Conservation (phyloP, 2,888 invertebrate genomes). For the Chydorus sphaericus region DNA sequence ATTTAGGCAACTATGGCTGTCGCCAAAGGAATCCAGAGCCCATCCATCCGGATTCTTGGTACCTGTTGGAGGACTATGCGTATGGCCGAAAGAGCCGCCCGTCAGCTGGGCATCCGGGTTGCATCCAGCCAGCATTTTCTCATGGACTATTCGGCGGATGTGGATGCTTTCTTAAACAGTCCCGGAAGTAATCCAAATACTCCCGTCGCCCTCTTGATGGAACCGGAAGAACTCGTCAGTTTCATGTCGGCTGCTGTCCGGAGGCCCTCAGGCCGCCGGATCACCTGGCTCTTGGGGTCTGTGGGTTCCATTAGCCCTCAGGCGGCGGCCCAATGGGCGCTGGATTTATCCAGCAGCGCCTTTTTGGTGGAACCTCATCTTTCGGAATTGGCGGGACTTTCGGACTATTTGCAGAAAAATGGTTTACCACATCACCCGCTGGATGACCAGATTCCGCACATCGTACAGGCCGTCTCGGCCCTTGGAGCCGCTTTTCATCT, state of each 20-base stretch:
- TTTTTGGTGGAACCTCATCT: slow-evolving; percentile 21
- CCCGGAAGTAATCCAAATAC: neutral
- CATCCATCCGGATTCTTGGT: slow-evolving; percentile 23
- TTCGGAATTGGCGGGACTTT: slow-evolving; percentile 17
- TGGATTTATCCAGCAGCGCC: slow-evolving; percentile 6
- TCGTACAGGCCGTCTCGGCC: slow-evolving; percentile 27
- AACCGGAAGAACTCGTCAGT: slow-evolving; percentile 23
- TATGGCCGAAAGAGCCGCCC: slow-evolving; percentile 21
- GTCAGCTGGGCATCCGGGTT: slow-evolving; percentile 20
- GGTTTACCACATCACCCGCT: slow-evolving; percentile 7
- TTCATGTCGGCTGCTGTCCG: slow-evolving; percentile 14
- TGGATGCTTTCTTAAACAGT: neutral
- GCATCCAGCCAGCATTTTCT: slow-evolving; percentile 21
- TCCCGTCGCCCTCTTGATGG: slow-evolving; percentile 22
- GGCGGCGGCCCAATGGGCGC: slow-evolving; percentile 11
- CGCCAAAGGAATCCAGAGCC: slow-evolving; percentile 22
- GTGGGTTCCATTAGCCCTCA: slow-evolving; percentile 8
- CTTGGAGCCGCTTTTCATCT: slow-evolving; percentile 27
- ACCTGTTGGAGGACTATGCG: slow-evolving; percentile 23
- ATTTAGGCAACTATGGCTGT: slow-evolving; percentile 23
- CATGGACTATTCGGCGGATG: slow-evolving; percentile 18
- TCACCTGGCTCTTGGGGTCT: slow-evolving; percentile 14
- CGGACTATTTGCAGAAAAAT: neutral
- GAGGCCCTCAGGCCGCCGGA: neutral
- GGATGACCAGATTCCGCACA: slow-evolving; percentile 11